Evolutionary conservation across 2,113 vertebrate species (phyloP).

Genomic region (Phrynocephalus versicolor): DNA sequence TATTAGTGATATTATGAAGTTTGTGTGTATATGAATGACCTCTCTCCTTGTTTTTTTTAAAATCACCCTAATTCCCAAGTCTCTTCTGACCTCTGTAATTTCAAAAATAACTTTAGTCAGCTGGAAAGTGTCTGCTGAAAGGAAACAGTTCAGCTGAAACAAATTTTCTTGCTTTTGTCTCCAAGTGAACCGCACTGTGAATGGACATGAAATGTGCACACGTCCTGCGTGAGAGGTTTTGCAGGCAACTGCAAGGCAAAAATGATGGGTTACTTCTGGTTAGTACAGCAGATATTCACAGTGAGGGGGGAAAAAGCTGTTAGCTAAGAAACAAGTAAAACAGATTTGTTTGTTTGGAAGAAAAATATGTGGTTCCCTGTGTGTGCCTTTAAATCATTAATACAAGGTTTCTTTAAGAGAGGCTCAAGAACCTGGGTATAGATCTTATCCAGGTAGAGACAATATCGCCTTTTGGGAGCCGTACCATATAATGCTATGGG

Average conservation of each 20-base stretch:
- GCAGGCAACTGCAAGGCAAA: constrained; percentile 59
- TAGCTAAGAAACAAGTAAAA: constrained; percentile 66
- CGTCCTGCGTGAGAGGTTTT: constrained; percentile 67
- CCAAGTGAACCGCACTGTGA: constrained; percentile 72
- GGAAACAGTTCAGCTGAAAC: constrained; percentile 76
- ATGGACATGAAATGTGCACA: constrained; percentile 69
- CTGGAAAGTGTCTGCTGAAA: constrained; percentile 74
- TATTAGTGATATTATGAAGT: constrained; percentile 28
- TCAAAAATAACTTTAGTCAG: constrained; percentile 69
- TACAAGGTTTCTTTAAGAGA: constrained; percentile 65
- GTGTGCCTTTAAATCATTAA: constrained; percentile 71
- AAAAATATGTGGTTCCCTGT: constrained; percentile 41
- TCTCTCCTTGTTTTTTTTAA: constrained; percentile 11
- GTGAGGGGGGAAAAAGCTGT: constrained; percentile 68
- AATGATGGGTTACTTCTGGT: constrained; percentile 59
- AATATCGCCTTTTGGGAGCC: constrained; percentile 41
- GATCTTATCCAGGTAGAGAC: constrained; percentile 15
- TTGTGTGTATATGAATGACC: constrained; percentile 35
- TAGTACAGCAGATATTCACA: constrained; percentile 59
- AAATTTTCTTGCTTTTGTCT: constrained; percentile 80
- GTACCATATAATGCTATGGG: constrained; percentile 14
- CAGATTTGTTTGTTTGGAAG: constrained; percentile 40
- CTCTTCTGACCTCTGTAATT: constrained; percentile 68
- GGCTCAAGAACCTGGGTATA: constrained; percentile 49
- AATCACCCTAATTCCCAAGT: constrained; percentile 60